These are phyloP conservation scores for Pectinophora gossypiella DNA, from an alignment of 1,140 invertebrate species.

Conservation along the genomic window DNA sequence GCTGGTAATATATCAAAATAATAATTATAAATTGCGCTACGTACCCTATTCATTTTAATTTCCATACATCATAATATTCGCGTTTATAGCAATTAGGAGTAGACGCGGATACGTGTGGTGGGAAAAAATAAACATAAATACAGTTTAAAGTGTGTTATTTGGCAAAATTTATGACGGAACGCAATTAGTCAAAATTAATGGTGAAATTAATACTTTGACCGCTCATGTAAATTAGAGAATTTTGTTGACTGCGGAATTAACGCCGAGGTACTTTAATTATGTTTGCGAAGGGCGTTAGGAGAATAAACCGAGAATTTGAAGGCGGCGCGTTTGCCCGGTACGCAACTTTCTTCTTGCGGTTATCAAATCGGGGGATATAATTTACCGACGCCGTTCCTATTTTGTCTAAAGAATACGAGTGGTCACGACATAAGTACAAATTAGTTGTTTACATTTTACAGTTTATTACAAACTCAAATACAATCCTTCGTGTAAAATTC, in stretches of 20 bases:
- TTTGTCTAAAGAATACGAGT: too few relatives aligned
- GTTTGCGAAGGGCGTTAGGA: neutral
- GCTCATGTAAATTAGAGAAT: slow-evolving; percentile 61
- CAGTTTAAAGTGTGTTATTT: slow-evolving; percentile 60
- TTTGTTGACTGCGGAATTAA: slow-evolving; percentile 29
- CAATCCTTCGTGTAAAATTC: too few relatives aligned
- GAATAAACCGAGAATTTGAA: neutral
- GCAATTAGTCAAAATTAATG: slow-evolving; percentile 72
- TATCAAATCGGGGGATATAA: too few relatives aligned
- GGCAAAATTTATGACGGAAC: slow-evolving; percentile 46
- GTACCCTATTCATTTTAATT: slow-evolving; percentile 44
- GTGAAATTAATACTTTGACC: slow-evolving; percentile 72
- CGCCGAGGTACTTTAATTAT: slow-evolving; percentile 9
- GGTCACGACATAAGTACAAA: too few relatives aligned
- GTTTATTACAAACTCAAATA: too few relatives aligned
- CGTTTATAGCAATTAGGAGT: slow-evolving; percentile 55
- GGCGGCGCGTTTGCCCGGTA: neutral
- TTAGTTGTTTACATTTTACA: too few relatives aligned
- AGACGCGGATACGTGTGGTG: slow-evolving; percentile 47
- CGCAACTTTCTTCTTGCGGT: too few relatives aligned
- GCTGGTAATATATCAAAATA: slow-evolving; percentile 17
- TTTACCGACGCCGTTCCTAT: too few relatives aligned
- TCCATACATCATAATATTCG: slow-evolving; percentile 54
- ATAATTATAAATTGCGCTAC: slow-evolving; percentile 18
- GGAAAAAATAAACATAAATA: slow-evolving; percentile 57